A percentile compares a stretch with the other conserved stretches of the same genome.
phyloP scores from a whole-genome alignment of 2,888 invertebrate species.

The Pegoplata infirma region DNA sequence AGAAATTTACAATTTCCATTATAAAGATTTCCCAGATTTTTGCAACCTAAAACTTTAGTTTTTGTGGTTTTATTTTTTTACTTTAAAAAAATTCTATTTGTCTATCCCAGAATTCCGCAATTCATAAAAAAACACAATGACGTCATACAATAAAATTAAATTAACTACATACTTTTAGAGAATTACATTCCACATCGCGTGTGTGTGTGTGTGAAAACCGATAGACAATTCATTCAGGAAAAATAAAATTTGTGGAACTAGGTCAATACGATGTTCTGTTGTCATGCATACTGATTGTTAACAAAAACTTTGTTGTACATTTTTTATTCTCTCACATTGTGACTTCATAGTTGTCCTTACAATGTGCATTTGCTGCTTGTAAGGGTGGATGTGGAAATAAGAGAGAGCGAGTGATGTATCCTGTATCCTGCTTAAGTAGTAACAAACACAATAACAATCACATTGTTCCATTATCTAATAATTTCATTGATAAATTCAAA shows the following conservation, averaged over 20 bases:
- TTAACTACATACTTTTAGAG: constrained; percentile 9
- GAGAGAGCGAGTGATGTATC: too few species aligned
- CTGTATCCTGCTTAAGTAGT: too few species aligned
- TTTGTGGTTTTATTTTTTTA: too few species aligned
- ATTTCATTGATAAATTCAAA: constrained; percentile 23
- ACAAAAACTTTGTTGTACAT: neutral
- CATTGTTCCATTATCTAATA: constrained; percentile 14
- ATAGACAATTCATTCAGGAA: constrained; percentile 49
- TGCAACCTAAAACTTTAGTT: too few species aligned
- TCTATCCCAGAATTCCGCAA: too few species aligned
- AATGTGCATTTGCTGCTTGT: neutral
- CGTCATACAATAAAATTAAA: neutral
- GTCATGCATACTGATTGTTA: neutral
- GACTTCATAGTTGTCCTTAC: neutral
- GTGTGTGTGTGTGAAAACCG: neutral
- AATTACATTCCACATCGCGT: constrained; percentile 18
- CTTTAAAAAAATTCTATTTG: too few species aligned
- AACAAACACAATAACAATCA: neutral
- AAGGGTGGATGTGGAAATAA: neutral
- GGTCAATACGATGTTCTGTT: constrained; percentile 33
- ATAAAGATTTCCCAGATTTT: too few species aligned
- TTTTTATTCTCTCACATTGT: neutral
- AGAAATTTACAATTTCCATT: too few species aligned
- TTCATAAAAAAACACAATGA: too few species aligned
- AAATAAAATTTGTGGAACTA: constrained; percentile 51